Evolutionary conservation across 2,888 invertebrate species (phyloP).

Genomic region (Orthosia gothica): DNA sequence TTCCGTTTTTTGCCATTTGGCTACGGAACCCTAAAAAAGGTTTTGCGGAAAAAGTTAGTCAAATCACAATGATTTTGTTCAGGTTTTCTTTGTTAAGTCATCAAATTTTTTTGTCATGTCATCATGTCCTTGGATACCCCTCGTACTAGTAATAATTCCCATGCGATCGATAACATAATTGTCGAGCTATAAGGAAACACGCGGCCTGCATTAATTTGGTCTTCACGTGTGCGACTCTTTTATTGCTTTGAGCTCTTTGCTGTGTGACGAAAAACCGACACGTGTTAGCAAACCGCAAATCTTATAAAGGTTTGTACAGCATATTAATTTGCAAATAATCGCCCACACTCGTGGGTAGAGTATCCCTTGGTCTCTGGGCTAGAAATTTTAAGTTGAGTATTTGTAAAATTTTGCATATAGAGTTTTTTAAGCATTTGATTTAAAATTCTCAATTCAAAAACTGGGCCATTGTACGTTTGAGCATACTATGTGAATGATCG

Average conservation of each 20-base stretch:
- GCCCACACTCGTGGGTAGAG: background rate
- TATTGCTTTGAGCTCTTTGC: background rate
- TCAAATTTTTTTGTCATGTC: background rate
- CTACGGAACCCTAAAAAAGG: too few species aligned
- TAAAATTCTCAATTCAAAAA: too few species aligned
- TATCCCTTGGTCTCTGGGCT: too few species aligned
- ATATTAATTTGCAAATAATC: background rate
- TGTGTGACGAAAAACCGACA: background rate
- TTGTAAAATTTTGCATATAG: too few species aligned
- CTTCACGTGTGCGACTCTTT: background rate
- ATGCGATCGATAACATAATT: slow-evolving; percentile 1
- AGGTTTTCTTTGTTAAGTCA: too few species aligned
- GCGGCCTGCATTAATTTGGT: background rate
- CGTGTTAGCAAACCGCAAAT: background rate
- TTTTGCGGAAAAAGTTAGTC: too few species aligned
- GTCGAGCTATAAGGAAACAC: slow-evolving; percentile 12
- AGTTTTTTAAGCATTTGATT: too few species aligned
- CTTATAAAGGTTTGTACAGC: background rate
- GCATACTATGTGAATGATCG: too few species aligned
- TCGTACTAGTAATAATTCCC: background rate
- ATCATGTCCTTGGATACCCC: background rate
- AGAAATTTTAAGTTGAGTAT: too few species aligned
- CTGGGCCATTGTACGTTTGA: too few species aligned
- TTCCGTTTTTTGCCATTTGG: too few species aligned
- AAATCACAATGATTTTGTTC: too few species aligned